Base-by-base conservation (phyloP, 92 coral and sea anemone species). In the Parazoanthus swiftii region DNA sequence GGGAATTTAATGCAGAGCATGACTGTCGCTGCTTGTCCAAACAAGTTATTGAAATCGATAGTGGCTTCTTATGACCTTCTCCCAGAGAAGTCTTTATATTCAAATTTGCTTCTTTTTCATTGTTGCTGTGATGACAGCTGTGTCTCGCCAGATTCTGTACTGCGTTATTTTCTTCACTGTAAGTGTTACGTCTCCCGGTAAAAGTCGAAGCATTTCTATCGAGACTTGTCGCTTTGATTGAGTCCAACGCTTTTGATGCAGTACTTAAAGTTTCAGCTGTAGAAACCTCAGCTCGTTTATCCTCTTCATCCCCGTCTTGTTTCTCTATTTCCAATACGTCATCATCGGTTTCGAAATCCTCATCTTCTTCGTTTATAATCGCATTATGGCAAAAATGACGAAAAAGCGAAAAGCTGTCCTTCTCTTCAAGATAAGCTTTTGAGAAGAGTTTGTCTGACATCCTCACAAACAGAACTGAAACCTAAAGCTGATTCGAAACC, bases 301-400 rank as follows among this genome's bases (percentile, higher is more conserved):
- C 25, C 33, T 84, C 87, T 82, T 82, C 38, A 9, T n/a, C 1
- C 13, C 25, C 48, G 36, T 46, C 66, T 71, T 44, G 42, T 20
- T 84, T 71, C 29, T 8, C 67, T 18, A 5, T 21, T 18, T 58
- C 67, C 16, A 18, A 20, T 21, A 5, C 9, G 23, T 25, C 79
- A 38, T 80, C 85, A 71, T 71, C 67, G n/a, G 43, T 48, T 46
- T 84, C 86, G 11, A 67, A 16, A 26, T 67, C 87, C 75, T 84
- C 87, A 18, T 84, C 87, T 1, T 84, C 87, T 46, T 84, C 87
- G 8, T 84, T 84, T n/a, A 84, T 84, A 54, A 84, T 84, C 38
- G 87, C 87, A 51, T 84, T 84, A 71, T 84, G 79, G 6, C 87
- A 43, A 84, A 84, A 84, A 84, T 71, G 87, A 72, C 59, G 87